Conservation (phyloP, 2,113 vertebrate species). For the Hippolais icterina region DNA sequence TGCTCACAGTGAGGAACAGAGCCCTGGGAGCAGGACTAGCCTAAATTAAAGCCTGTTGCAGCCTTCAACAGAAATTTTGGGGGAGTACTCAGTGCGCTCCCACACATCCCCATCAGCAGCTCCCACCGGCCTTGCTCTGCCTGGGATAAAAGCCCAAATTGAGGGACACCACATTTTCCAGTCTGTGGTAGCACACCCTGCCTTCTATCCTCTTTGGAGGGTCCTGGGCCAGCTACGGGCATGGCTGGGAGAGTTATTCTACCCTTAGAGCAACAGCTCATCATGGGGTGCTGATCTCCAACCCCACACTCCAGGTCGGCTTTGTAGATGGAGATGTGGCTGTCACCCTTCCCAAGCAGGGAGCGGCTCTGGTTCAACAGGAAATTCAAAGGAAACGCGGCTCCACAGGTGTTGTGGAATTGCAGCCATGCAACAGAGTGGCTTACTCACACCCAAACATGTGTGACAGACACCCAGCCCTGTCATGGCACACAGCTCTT, state of each 20-base stretch:
- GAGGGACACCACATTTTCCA: fast-evolving
- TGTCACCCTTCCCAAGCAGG: not conserved
- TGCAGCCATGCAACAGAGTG: not conserved
- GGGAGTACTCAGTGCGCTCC: not conserved
- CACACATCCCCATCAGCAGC: not conserved
- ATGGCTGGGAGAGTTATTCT: not conserved
- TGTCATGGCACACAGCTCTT: not conserved
- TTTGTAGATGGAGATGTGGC: not conserved
- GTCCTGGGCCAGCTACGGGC: not conserved
- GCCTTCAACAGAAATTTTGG: not conserved
- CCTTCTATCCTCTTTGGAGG: not conserved
- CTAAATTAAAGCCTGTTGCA: not conserved
- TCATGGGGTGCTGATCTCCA: not conserved
- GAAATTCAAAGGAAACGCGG: not conserved
- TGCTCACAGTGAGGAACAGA: not conserved
- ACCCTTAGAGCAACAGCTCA: not conserved
- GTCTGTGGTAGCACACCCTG: not conserved
- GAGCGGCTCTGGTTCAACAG: not conserved
- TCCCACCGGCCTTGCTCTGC: not conserved
- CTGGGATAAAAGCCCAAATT: not conserved
- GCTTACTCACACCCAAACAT: fast-evolving
- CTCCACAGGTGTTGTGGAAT: not conserved
- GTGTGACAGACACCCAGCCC: not conserved
- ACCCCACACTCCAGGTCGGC: not conserved
- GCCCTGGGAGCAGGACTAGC: not conserved